Evolutionary conservation across 2,888 invertebrate species (phyloP).

Genomic region (Synanthedon formicaeformis): DNA sequence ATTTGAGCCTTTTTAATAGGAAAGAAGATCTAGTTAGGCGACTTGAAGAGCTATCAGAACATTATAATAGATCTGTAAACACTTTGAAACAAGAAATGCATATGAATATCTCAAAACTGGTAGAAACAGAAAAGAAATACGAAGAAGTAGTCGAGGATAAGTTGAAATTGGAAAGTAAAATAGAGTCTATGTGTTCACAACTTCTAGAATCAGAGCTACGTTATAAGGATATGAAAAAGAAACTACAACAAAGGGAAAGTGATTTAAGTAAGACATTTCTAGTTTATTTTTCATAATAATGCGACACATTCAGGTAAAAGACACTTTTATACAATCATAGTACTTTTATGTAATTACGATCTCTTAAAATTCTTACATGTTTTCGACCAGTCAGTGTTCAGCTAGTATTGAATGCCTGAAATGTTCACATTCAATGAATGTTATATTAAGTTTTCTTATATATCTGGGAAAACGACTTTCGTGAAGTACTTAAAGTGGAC

Average conservation of each 20-base stretch:
- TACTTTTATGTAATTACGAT: too few species aligned
- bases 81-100: constrained; percentile 35
- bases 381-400: too few species aligned
- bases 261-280: constrained; percentile 19
- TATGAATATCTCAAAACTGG: constrained; percentile 26
- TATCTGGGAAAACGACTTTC: too few species aligned
- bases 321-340: too few species aligned
- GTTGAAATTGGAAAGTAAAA: constrained; percentile 24
- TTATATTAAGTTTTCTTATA: too few species aligned
- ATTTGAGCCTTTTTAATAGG: constrained; percentile 16
- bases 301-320: neutral
- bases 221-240: constrained; percentile 20
- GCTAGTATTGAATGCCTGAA: too few species aligned
- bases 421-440: too few species aligned
- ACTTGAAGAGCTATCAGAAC: constrained; percentile 31
- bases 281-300: too few species aligned
- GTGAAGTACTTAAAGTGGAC: too few species aligned
- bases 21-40: constrained; percentile 49
- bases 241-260: constrained; percentile 22
- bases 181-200: constrained; percentile 27
- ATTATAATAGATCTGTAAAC: constrained; percentile 39
- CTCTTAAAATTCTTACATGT: too few species aligned
- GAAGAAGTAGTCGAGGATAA: constrained; percentile 31
- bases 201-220: constrained; percentile 31
- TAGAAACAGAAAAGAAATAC: constrained; percentile 41